phyloP scores from a whole-genome alignment of 2,888 invertebrate genomes.

The Pheosia tremula region DNA sequence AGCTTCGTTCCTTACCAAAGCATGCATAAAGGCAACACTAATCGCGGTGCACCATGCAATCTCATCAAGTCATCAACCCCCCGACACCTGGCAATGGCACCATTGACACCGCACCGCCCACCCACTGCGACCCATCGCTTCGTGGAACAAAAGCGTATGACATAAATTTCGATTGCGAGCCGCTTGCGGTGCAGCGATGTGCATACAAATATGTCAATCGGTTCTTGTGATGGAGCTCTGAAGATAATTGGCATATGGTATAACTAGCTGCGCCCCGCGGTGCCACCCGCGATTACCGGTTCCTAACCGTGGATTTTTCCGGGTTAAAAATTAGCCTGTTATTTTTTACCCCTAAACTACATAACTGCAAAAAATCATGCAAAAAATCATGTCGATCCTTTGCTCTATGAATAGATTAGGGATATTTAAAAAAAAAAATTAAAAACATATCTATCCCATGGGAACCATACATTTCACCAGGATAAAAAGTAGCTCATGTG shows the following conservation, averaged over 20 bases:
- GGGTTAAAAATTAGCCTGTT: too few species aligned
- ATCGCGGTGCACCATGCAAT: background rate
- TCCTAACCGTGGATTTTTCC: too few species aligned
- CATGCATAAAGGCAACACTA: background rate
- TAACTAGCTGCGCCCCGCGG: too few species aligned
- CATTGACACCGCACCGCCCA: constrained; percentile 44
- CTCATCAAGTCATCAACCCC: constrained; percentile 32
- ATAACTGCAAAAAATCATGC: too few species aligned
- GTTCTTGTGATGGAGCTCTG: constrained; percentile 13
- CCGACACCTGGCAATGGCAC: constrained; percentile 45
- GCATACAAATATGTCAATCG: constrained; percentile 58
- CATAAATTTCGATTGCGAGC: constrained; percentile 57
- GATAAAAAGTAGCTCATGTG: too few species aligned
- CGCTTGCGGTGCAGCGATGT: constrained; percentile 40
- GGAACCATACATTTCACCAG: too few species aligned
- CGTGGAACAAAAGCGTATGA: constrained; percentile 61
- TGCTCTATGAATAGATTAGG: too few species aligned
- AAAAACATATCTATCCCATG: too few species aligned
- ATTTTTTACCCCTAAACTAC: too few species aligned
- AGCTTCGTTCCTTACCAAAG: background rate
- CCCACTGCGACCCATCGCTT: constrained; percentile 60
- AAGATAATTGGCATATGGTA: background rate
- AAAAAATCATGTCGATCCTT: too few species aligned
- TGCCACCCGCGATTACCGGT: too few species aligned
- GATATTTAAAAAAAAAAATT: too few species aligned